Base-by-base conservation (phyloP, 2,113 vertebrate species). In the Sebastes fasciatus region DNA sequence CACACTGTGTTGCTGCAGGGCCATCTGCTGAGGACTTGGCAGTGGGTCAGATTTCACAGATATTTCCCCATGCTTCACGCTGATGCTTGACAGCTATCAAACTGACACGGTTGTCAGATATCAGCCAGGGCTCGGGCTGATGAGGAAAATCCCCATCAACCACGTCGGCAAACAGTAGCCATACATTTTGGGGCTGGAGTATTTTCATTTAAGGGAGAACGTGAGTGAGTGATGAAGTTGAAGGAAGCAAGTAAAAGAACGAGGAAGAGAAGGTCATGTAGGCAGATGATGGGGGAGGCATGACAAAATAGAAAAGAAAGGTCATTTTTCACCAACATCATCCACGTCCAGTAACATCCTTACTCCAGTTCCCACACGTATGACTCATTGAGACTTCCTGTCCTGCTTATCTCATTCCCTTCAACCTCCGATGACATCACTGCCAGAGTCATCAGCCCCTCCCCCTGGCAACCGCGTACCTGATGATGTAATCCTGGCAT, bases 1-100 rank as follows among this genome's bases (percentile, higher is more conserved):
- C 16, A 17, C 74, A 9, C 55, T 45, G 17, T 73, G 76, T 82
- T 81, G 77, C 90, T 82, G 55, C 79, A 45, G 73, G 86, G 73
- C 86, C 88, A 90, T 93, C 89, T 90, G 91, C 74, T 87, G 51
- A 88, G 63, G 75, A 86, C 58, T 86, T 91, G 90, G 90, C 91
- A 78, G 55, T 43, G 67, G 83, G 79, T 91, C 86, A 84, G 8
- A 83, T 86, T 84, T 54, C 80, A 83, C 77, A 80, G 83, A 84
- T 88, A 86, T 86, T 72, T 52, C 74, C 70, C 52, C 5, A 67
- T 2, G 69, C 90, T 80, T 82, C 72, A 65, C 26, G n/a, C 81
- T 63, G 70, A 84, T 64, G 73, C 83, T 85, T 57, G 77, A 86
- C 82, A 74, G 71, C 69, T 11, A 84, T 87, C 85, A 84, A 67